These are phyloP conservation scores for Malacosoma neustria DNA, from an alignment of 2,888 invertebrate genomes.

Conservation along the genomic window DNA sequence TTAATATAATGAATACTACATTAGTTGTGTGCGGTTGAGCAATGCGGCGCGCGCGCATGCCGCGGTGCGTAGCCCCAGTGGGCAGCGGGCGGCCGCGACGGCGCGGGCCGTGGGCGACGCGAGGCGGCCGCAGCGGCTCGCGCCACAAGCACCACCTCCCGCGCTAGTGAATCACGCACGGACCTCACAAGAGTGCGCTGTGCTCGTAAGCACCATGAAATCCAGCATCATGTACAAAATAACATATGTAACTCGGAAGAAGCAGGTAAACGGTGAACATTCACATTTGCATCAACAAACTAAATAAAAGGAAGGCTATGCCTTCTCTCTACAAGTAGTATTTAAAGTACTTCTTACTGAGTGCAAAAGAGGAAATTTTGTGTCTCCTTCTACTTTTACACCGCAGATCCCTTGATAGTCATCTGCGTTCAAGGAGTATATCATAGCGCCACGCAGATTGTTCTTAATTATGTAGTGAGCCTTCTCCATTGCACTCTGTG, in stretches of 20 bases:
- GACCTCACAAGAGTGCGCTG: conserved; percentile 11
- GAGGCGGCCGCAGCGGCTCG: conserved; percentile 8
- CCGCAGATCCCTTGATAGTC: conserved; percentile 79
- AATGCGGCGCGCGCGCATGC: conserved; percentile 15
- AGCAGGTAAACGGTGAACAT: conserved; percentile 38
- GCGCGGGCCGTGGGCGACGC: conserved; percentile 14
- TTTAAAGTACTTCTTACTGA: conserved; percentile 20
- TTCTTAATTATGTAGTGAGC: conserved; percentile 77
- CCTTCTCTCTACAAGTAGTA: neutral
- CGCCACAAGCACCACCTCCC: conserved; percentile 6
- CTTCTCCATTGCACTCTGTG: conserved; percentile 81
- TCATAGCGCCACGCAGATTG: conserved; percentile 86
- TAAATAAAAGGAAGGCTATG: neutral
- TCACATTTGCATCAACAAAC: neutral
- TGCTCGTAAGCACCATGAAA: conserved; percentile 39
- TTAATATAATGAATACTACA: conserved; percentile 46
- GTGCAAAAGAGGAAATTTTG: conserved; percentile 29
- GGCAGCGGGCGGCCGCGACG: conserved; percentile 8
- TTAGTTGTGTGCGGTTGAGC: conserved; percentile 44
- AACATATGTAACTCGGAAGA: conserved; percentile 58
- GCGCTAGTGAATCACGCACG: neutral
- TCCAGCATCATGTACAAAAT: conserved; percentile 66
- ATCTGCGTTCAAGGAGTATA: conserved; percentile 88
- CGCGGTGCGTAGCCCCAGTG: conserved; percentile 14
- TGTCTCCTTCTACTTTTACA: conserved; percentile 12